Percentiles rank a stretch among this genome's conserved stretches.
Evolutionary conservation across 2,888 invertebrate genomes (phyloP).

Genomic region (Calameuta pallipes): DNA sequence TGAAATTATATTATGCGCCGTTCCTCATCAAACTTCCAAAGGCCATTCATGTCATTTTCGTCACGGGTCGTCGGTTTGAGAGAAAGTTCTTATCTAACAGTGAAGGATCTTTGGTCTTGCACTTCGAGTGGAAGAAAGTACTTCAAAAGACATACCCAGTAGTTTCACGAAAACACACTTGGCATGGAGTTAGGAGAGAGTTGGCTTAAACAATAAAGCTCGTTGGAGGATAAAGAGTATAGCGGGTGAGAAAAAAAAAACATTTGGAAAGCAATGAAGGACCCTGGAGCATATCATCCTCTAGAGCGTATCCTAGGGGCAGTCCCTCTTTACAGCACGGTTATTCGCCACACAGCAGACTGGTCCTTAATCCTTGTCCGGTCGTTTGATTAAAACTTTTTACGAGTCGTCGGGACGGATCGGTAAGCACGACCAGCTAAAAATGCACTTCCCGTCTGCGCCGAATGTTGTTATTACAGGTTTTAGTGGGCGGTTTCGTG

Average conservation of each 20-base stretch:
- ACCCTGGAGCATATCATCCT: not conserved
- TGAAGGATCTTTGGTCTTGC: not conserved
- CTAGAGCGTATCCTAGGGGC: not conserved
- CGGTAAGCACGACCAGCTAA: not conserved
- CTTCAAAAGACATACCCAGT: not conserved
- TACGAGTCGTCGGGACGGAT: not conserved
- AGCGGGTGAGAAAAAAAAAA: not conserved
- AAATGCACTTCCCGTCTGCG: conserved; percentile 1
- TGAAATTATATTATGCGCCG: not conserved
- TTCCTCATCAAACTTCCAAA: not conserved
- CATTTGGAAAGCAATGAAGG: not conserved
- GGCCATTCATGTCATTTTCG: not conserved
- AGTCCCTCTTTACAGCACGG: not conserved
- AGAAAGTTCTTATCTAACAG: not conserved
- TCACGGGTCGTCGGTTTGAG: not conserved
- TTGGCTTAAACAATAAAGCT: not conserved
- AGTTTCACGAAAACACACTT: not conserved
- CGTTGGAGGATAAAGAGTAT: not conserved
- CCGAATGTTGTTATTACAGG: conserved; percentile 1
- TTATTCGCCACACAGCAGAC: not conserved
- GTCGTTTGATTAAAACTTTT: not conserved
- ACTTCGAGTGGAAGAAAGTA: not conserved
- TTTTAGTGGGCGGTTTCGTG: conserved; percentile 1
- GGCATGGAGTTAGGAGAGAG: not conserved
- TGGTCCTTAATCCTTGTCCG: not conserved